Conservation (phyloP, 1,140 invertebrate species). For the Bemisia tabaci region DNA sequence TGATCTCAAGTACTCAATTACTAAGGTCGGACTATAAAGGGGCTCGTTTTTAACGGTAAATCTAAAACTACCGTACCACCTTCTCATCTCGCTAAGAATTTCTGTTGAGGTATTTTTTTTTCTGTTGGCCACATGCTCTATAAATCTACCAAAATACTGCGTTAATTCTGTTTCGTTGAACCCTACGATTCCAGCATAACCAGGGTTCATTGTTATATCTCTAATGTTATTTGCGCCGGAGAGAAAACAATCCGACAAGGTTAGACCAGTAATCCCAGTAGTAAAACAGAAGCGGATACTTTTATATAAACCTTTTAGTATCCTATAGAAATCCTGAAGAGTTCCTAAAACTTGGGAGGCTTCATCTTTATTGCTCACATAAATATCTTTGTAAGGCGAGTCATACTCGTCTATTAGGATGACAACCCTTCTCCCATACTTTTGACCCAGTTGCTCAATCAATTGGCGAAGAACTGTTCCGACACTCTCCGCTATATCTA, state of each 20-base stretch:
- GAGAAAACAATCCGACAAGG: background rate
- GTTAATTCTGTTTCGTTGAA: background rate
- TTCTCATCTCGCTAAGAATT: background rate
- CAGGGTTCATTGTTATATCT: background rate
- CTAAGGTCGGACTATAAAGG: background rate
- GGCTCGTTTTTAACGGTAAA: background rate
- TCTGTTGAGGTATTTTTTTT: background rate
- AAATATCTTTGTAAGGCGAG: background rate
- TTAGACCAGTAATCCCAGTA: background rate
- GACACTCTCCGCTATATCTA: background rate
- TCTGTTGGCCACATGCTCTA: background rate
- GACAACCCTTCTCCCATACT: background rate
- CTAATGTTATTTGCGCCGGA: background rate
- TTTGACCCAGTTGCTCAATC: background rate
- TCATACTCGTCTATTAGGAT: background rate
- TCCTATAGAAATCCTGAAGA: background rate
- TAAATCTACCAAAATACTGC: background rate
- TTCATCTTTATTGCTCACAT: background rate
- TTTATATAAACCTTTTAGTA: background rate
- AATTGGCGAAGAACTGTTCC: background rate
- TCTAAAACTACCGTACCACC: background rate
- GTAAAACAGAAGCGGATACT: background rate
- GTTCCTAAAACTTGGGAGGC: background rate
- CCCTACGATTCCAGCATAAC: background rate
- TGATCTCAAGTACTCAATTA: background rate